Percentiles rank a stretch among this genome's conserved stretches.
phyloP scores from a whole-genome alignment of 2,113 vertebrate genomes.

The Nematolebias whitei region DNA sequence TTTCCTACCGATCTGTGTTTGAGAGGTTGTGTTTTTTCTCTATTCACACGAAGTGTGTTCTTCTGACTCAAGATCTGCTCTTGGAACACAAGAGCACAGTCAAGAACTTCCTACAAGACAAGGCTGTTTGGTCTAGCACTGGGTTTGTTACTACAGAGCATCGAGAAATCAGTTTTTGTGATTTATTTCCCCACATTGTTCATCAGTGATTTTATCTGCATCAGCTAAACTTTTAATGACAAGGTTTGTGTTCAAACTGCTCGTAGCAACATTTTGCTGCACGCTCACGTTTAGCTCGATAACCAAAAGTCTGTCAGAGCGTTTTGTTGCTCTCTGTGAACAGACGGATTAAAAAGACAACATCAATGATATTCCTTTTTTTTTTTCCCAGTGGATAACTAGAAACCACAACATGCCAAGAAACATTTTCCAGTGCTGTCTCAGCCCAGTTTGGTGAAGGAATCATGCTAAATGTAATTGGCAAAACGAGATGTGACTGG shows the following conservation, averaged over 20 bases:
- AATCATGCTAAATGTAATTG: conserved; percentile 84
- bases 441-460: conserved; percentile 82
- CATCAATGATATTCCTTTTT: conserved; percentile 78
- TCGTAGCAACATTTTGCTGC: conserved; percentile 41
- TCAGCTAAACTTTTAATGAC: conserved; percentile 39
- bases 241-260: conserved; percentile 38
- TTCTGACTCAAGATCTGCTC: conserved; percentile 55
- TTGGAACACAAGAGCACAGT: conserved; percentile 51
- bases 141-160: conserved; percentile 18
- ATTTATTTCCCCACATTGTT: conserved; percentile 22
- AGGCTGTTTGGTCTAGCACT: conserved; percentile 40
- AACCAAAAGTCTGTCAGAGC: conserved; percentile 64
- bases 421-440: conserved; percentile 80
- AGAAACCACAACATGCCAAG: conserved; percentile 82
- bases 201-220: conserved; percentile 27
- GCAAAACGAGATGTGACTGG: conserved; percentile 67
- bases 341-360: conserved; percentile 69
- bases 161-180: conserved; percentile 20
- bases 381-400: conserved; percentile 82
- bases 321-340: conserved; percentile 58
- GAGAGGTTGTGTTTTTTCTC: conserved; percentile 43
- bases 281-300: conserved; percentile 17
- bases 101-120: conserved; percentile 43
- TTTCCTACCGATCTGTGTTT: conserved; percentile 44
- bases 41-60: conserved; percentile 42